phyloP scores from a whole-genome alignment of 2,113 vertebrate genomes.

The Forbesichthys agassizii region DNA sequence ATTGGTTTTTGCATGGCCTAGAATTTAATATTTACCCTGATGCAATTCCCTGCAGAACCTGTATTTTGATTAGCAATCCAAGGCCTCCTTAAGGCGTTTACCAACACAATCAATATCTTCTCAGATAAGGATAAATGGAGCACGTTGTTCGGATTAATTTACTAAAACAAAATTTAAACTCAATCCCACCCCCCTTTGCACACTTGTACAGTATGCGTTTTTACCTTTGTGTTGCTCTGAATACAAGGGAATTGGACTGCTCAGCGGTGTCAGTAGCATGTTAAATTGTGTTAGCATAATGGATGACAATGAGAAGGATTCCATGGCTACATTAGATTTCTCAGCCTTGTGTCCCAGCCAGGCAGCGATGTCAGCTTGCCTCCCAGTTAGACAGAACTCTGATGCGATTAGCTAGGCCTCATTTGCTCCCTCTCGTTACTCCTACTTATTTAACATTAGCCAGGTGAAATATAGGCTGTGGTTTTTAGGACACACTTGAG shows the following conservation, averaged over 20 bases:
- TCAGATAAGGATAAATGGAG: slow-evolving; percentile 35
- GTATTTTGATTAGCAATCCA: slow-evolving; percentile 63
- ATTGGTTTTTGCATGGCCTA: slow-evolving; percentile 48
- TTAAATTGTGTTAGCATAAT: slow-evolving; percentile 49
- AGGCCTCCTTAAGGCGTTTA: slow-evolving; percentile 51
- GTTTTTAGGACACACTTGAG: slow-evolving; percentile 1
- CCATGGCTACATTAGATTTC: slow-evolving; percentile 68
- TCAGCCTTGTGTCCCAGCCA: slow-evolving; percentile 28
- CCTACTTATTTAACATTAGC: slow-evolving; percentile 49
- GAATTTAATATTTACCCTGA: slow-evolving; percentile 48
- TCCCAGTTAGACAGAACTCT: slow-evolving; percentile 45
- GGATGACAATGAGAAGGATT: slow-evolving; percentile 48
- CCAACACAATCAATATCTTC: slow-evolving; percentile 58
- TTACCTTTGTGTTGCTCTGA: background rate
- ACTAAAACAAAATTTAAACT: slow-evolving; percentile 62
- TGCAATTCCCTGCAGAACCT: slow-evolving; percentile 39
- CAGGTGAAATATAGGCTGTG: slow-evolving; percentile 22
- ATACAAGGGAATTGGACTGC: background rate
- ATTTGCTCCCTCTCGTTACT: slow-evolving; percentile 49
- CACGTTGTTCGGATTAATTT: slow-evolving; percentile 54
- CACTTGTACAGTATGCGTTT: background rate
- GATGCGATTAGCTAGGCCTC: slow-evolving; percentile 57
- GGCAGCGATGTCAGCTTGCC: slow-evolving; percentile 37
- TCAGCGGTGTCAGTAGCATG: slow-evolving; percentile 6
- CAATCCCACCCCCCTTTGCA: slow-evolving; percentile 22